Evolutionary conservation across 2,888 invertebrate genomes (phyloP), one percentile per base, ranked within the genome.

Genomic region (Aspidiotus rigidus): DNA sequence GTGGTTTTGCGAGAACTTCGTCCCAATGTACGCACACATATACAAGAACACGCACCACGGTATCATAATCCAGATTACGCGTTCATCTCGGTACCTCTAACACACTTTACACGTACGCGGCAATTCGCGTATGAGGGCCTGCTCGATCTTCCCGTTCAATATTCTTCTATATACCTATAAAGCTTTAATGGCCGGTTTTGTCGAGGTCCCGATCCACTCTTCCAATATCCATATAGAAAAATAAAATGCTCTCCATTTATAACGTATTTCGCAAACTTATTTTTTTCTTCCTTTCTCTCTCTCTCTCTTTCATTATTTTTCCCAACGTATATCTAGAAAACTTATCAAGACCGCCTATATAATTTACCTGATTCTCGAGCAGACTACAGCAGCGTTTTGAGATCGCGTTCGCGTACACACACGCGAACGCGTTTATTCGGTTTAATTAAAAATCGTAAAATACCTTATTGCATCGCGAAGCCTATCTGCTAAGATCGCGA

Each of bases 321-420:
- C 28, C n/a, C 11, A 11, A 49, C 49, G n/a, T 11, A 49, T 49
- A 49, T 13, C n/a, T n/a, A n/a, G n/a, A n/a, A 13, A 49, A 49
- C 49, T 49, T 66, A 66, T 66, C 66, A 66, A 66, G 57, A 59
- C 66, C 66, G 66, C 66, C 66, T 66, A 41, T 66, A 66, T 66
- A 66, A 66, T 66, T 66, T 66, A 59, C 11, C 57, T 28, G 59
- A 59, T 59, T 13, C 28, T 28, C 17, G 59, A 15, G 49, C 13
- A 62, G 44, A 17, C 41, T 28, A 28, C 28, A 28, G 28, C 28
- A 28, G 28, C 28, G 28, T 28, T 28, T 28, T 28, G 28, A 28
- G 49, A n/a, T 49, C 49, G 49, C 49, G 11, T n/a, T 28, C 28
- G 28, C n/a, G n/a, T 49, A n/a, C 10, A 49, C 11, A n/a, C n/a